Conservation (phyloP, 2,888 invertebrate genomes). For the Coronaproctus castanopsis region DNA sequence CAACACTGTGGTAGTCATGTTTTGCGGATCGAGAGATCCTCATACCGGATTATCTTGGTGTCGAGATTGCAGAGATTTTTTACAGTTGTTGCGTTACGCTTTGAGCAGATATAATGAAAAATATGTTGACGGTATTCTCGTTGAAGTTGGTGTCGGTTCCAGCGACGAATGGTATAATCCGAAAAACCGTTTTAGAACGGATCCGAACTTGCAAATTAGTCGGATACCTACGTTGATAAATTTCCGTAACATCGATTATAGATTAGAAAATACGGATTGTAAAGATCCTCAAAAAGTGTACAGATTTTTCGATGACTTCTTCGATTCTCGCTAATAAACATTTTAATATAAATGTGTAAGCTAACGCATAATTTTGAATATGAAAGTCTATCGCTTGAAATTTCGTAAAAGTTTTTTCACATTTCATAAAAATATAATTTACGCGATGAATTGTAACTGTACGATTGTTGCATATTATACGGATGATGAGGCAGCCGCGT, state of each 20-base stretch:
- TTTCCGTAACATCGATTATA: not conserved
- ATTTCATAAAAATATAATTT: too few relatives aligned
- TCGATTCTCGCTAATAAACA: too few relatives aligned
- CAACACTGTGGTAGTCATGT: not conserved
- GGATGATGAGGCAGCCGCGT: too few relatives aligned
- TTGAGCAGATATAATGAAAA: not conserved
- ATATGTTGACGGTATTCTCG: not conserved
- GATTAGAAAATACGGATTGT: not conserved
- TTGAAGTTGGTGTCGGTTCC: not conserved
- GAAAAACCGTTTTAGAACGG: not conserved
- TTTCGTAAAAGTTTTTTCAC: too few relatives aligned
- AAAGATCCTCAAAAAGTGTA: not conserved
- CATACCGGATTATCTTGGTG: not conserved
- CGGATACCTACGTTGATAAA: not conserved
- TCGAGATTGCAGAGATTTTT: not conserved
- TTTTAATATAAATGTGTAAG: too few relatives aligned
- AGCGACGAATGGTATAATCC: not conserved
- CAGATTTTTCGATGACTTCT: too few relatives aligned
- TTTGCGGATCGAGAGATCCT: not conserved
- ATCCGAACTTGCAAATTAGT: not conserved
- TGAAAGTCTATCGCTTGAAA: too few relatives aligned
- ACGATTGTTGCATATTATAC: too few relatives aligned
- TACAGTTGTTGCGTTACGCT: not conserved
- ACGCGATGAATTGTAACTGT: too few relatives aligned
- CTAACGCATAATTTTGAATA: too few relatives aligned